Evolutionary conservation across 2,888 invertebrate genomes (phyloP).

Genomic region (Diaphora mendica): DNA sequence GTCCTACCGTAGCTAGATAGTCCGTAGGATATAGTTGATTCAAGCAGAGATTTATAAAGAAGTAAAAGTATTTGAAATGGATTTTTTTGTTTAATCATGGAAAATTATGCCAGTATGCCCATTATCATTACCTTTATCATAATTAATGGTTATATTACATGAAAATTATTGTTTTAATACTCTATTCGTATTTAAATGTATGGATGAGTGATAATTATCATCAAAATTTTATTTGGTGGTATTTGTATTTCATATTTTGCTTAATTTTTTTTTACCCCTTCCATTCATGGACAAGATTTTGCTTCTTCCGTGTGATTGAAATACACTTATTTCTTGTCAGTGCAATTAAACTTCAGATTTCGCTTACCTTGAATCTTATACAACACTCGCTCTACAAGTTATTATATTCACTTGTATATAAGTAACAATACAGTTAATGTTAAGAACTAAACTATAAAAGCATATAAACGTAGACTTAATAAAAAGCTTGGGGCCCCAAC

Average conservation of each 20-base stretch:
- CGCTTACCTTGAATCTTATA: constrained; percentile 11
- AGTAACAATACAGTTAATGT: constrained; percentile 26
- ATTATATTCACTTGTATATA: constrained; percentile 14
- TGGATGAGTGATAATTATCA: too few relatives aligned
- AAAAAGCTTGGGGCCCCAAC: constrained; percentile 54
- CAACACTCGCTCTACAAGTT: background rate
- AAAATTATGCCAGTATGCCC: too few relatives aligned
- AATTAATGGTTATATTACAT: too few relatives aligned
- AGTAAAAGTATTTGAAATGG: too few relatives aligned
- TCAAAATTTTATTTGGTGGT: background rate
- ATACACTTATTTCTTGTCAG: background rate
- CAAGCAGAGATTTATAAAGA: too few relatives aligned
- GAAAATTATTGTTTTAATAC: too few relatives aligned
- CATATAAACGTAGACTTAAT: constrained; percentile 54
- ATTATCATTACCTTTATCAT: too few relatives aligned
- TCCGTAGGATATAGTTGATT: too few relatives aligned
- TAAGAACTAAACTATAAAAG: constrained; percentile 53
- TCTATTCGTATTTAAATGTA: too few relatives aligned
- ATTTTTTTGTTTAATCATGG: too few relatives aligned
- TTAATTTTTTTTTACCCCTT: background rate
- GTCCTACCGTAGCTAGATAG: too few relatives aligned
- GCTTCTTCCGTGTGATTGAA: background rate
- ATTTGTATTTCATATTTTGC: background rate
- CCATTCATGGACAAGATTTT: background rate
- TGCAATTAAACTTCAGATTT: constrained; percentile 3